Conservation (phyloP, 2,113 vertebrate genomes). For the Ictalurus furcatus region DNA sequence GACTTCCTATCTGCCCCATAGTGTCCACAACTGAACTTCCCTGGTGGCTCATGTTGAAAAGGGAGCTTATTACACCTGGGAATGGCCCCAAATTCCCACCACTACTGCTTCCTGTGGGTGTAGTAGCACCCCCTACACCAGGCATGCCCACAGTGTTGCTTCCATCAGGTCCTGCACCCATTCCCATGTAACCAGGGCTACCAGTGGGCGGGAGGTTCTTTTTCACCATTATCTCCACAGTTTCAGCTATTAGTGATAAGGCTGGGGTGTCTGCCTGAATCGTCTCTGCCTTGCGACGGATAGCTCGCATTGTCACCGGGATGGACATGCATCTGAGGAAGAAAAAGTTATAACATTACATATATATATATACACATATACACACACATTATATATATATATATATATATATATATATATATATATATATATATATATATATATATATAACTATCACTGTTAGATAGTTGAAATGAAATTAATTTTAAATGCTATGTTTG, state of each 20-base stretch:
- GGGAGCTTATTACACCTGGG: slow-evolving; percentile 81
- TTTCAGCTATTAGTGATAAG: slow-evolving; percentile 95
- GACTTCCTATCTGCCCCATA: slow-evolving; percentile 61
- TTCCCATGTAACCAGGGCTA: slow-evolving; percentile 89
- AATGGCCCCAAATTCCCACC: slow-evolving; percentile 57
- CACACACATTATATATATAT: too few relatives aligned
- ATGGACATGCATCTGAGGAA: slow-evolving; percentile 93
- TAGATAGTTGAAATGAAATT: too few relatives aligned
- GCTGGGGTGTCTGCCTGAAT: slow-evolving; percentile 97
- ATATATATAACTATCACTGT: too few relatives aligned
- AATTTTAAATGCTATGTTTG: too few relatives aligned
- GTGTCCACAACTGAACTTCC: slow-evolving; percentile 66
- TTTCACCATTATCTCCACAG: slow-evolving; percentile 98
- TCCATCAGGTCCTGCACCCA: slow-evolving; percentile 80
- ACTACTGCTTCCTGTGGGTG: slow-evolving; percentile 79
- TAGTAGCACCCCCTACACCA: slow-evolving; percentile 85
- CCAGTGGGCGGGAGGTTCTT: slow-evolving; percentile 93
- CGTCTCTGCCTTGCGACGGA: slow-evolving; percentile 96
- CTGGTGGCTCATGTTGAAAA: slow-evolving; percentile 83
- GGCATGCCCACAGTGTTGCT: slow-evolving; percentile 75
- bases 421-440: too few relatives aligned
- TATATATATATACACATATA: too few relatives aligned
- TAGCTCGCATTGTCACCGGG: slow-evolving; percentile 97
- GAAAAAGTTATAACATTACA: neutral
- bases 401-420: too few relatives aligned